Conservation (phyloP, 2,797 vertebrate genomes). For the Poeciliopsis turneri region DNA sequence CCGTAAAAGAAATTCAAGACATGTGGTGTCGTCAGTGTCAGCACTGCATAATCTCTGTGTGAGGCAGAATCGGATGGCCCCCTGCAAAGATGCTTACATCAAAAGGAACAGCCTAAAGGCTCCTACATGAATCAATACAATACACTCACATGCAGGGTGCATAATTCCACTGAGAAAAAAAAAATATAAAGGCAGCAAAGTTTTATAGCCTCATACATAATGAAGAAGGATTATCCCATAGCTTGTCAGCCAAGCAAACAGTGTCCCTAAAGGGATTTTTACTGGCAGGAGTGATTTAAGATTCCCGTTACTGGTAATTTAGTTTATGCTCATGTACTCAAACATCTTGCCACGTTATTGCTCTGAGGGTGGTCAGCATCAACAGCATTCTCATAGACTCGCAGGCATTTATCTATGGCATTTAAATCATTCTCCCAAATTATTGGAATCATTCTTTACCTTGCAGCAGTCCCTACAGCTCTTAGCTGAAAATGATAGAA, state of each 20-base stretch:
- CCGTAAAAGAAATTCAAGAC: conserved; percentile 38
- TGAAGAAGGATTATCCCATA: conserved; percentile 38
- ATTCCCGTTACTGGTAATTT: conserved; percentile 53
- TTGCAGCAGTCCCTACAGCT: conserved; percentile 8
- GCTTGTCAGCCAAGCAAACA: conserved; percentile 55
- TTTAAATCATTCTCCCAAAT: conserved; percentile 12
- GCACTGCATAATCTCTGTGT: conserved; percentile 14
- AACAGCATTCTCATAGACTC: conserved; percentile 21
- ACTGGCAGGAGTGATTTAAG: conserved; percentile 42
- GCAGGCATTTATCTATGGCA: conserved; percentile 10
- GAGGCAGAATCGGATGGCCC: conserved; percentile 5
- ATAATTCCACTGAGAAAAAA: conserved; percentile 30
- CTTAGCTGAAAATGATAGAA: background rate
- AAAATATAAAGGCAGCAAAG: conserved; percentile 23
- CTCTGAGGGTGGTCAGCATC: conserved; percentile 37
- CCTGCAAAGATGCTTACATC: conserved; percentile 14
- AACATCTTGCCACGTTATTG: conserved; percentile 50
- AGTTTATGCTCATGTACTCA: conserved; percentile 40
- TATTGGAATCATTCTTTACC: background rate
- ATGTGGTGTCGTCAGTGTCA: conserved; percentile 25
- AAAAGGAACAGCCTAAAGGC: conserved; percentile 27
- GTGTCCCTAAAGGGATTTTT: conserved; percentile 17
- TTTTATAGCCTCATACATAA: conserved; percentile 49
- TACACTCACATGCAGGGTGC: conserved; percentile 33
- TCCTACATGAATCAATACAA: conserved; percentile 41